Base-by-base conservation (phyloP, 2,888 invertebrate species). In the Philhelius pedissequus region DNA sequence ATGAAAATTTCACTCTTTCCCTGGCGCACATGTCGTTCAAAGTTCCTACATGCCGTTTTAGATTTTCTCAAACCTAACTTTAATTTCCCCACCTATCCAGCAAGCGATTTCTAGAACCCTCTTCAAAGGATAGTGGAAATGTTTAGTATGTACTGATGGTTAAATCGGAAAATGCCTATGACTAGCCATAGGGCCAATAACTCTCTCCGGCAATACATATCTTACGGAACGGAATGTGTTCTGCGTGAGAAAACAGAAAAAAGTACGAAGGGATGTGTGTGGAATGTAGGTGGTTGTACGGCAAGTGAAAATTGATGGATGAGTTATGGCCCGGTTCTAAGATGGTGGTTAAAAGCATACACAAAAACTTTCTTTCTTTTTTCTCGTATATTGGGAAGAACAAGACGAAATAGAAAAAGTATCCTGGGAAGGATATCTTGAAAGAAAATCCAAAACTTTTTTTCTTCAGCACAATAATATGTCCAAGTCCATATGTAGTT, bases 291-390 rank as follows among this genome's bases (percentile, higher is more conserved):
- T 58, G 48, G 48, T 48, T 64, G 73, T 43, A 69, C 43, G 66
- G 75, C 84, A 86, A 86, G 90, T 90, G 90, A 90, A 90, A 91
- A 91, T 90, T 90, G 90, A 91, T 91, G 90, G 90, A 90, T 90
- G 90, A 91, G 90, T 90, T 90, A 90, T 90, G 89, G 89, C 87
- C 86, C 77, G 80, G 79, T 83, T 76, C 73, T 27, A 86, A 81
- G 87, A 88, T 86, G 87, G 87, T 87, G 75, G 77, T 77, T 71
- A 86, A 64, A 48, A 73, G 48, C 43, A 78, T 38, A 87, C 88
- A 88, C 87, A 74, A 71, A 75, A 22, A 76, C 84, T 40, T 60
- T 43, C 48, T 43, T 30, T 32, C 20, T n/a, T 32, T 27, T 13
- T 18, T 35, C 58, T 69, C 74, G 58, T 56, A 66, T 32, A 86